phyloP scores from a whole-genome alignment of 2,113 vertebrate species.

The Vulpes lagopus region DNA sequence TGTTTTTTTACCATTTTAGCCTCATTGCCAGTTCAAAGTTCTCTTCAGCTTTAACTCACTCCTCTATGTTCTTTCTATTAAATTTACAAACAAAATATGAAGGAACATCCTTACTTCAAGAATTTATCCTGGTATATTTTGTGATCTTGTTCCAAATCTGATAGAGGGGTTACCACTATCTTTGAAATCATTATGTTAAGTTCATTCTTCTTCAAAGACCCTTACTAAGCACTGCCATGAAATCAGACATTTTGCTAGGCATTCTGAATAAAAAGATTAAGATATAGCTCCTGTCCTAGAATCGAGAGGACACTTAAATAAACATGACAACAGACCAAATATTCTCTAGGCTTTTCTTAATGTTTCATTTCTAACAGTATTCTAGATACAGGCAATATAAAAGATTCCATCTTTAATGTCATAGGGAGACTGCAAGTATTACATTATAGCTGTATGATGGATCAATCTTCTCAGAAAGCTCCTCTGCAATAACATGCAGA shows the following conservation, averaged over 20 bases:
- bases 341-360: conserved; percentile 43
- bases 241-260: neutral
- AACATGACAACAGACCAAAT: conserved; percentile 52
- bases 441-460: neutral
- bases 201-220: conserved; percentile 28
- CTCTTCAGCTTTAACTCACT: conserved; percentile 13
- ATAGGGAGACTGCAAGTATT: conserved; percentile 44
- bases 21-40: conserved; percentile 9
- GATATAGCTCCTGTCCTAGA: neutral
- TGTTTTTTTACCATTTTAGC: conserved; percentile 23
- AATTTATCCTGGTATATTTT: conserved; percentile 34
- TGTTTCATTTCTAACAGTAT: conserved; percentile 58
- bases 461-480: conserved; percentile 60
- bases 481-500: neutral
- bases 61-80: conserved; percentile 1
- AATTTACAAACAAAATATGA: conserved; percentile 48
- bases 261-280: neutral
- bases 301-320: neutral
- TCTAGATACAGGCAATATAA: conserved; percentile 41
- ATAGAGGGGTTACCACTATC: neutral
- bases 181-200: conserved; percentile 42
- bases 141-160: neutral
- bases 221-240: neutral
- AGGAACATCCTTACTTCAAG: conserved; percentile 48
- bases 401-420: conserved; percentile 62